A percentile compares a stretch with the other conserved stretches of the same genome.
Evolutionary conservation across 2,888 invertebrate species (phyloP).

Genomic region (Caenorhabditis sp.): DNA sequence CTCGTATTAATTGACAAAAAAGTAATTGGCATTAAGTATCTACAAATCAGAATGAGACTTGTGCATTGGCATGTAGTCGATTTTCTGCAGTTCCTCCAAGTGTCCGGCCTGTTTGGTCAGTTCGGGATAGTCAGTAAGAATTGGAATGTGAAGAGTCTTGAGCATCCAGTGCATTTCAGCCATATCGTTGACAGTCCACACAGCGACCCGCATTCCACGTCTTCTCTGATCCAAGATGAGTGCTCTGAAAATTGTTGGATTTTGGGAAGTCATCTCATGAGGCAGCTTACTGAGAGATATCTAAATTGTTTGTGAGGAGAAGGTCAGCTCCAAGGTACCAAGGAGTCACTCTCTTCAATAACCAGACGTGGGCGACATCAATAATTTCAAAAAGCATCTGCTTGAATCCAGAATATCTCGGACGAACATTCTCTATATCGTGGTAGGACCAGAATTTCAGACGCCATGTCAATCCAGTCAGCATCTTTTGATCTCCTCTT

Average conservation of each 20-base stretch:
- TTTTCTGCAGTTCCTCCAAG: constrained; percentile 52
- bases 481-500: constrained; percentile 87
- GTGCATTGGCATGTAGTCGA: constrained; percentile 58
- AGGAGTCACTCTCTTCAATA: constrained; percentile 78
- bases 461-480: constrained; percentile 89
- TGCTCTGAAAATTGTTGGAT: constrained; percentile 51
- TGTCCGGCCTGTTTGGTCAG: constrained; percentile 61
- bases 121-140: constrained; percentile 81
- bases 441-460: constrained; percentile 87
- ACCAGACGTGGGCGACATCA: constrained; percentile 75
- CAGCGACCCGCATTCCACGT: constrained; percentile 71
- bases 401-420: constrained; percentile 69
- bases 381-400: constrained; percentile 72
- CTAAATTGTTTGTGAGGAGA: constrained; percentile 79
- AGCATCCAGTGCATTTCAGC: constrained; percentile 82
- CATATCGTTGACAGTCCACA: constrained; percentile 82
- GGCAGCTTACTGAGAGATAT: constrained; percentile 76
- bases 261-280: not conserved
- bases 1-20: constrained; percentile 40
- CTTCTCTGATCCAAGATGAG: constrained; percentile 65
- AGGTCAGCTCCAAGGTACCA: constrained; percentile 82
- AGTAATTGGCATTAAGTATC: constrained; percentile 5
- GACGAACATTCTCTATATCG: constrained; percentile 71
- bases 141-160: constrained; percentile 77
- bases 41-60: constrained; percentile 49